Evolutionary conservation across 1,140 invertebrate species (phyloP).

Genomic region (Pygmarrhopalites habei): DNA sequence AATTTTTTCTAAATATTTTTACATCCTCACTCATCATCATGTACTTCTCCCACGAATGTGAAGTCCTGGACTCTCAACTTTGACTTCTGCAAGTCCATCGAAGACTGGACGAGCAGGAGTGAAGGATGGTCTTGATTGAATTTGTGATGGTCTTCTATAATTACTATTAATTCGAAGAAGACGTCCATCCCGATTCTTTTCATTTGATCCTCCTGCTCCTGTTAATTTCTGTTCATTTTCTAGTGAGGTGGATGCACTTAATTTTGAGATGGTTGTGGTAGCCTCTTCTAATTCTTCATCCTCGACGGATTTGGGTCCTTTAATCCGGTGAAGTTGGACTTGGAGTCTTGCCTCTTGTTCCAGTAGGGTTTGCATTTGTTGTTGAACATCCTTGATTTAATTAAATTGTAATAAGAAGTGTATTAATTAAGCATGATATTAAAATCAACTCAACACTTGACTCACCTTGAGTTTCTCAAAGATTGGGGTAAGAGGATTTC

Average conservation of each 20-base stretch:
- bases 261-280: neutral
- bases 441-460: neutral
- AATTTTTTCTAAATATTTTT: neutral
- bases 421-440: neutral
- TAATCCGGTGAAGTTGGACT: neutral
- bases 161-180: neutral
- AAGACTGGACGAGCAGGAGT: neutral
- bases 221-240: neutral
- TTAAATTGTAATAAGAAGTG: neutral
- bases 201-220: neutral
- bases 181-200: neutral
- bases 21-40: neutral
- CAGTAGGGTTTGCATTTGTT: constrained; percentile 1
- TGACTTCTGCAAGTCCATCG: constrained; percentile 1
- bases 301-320: neutral
- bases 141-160: neutral
- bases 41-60: neutral
- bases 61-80: constrained; percentile 4
- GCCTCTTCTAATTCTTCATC: neutral
- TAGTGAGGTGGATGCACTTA: neutral
- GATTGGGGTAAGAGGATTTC: too few species aligned
- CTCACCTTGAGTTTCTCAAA: neutral
- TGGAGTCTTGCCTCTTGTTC: neutral
- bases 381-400: neutral
- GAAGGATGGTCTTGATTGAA: neutral